Evolutionary conservation across 2,888 invertebrate genomes (phyloP), one percentile per base, ranked within the genome.

Genomic region (Ceramica pisi): DNA sequence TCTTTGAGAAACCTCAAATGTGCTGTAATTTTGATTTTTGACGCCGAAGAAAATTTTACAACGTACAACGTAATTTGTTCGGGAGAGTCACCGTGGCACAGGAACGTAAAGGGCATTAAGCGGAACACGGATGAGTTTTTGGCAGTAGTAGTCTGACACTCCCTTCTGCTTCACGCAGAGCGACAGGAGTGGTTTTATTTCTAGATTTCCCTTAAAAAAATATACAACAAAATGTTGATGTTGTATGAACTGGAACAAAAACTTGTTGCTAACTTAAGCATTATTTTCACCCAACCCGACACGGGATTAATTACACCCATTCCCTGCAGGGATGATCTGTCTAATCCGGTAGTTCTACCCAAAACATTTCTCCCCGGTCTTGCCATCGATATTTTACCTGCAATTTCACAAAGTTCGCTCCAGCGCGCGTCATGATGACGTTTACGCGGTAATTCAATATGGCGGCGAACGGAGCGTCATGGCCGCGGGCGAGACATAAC

Each of bases 371-470:
- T 50, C 55, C 71, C 68, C 62, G 3, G 57, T 68, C 82, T 59
- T 71, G 64, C 62, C 64, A 72, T 74, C 74, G 51, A 72, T 86
- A 81, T 85, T 87, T 85, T 75, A 83, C 82, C 81, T 85, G 80
- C 82, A 85, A 88, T 90, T 88, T 86, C 80, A 81, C 79, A 83
- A 82, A 84, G 73, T 82, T 76, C 84, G 84, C 86, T 85, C 71
- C 78, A 73, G 63, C 82, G 84, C 77, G 78, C 79, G 82, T 76
- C 86, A 86, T 85, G 87, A 86, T 89, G 88, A 87, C 88, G 86
- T 88, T 86, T 86, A 88, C 83, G 80, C 80, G 78, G 88, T 92
- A 92, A 93, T 93, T 90, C 91, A 92, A 93, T 93, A 92, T 92
- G 92, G 92, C 89, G 89, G 79, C 86, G 83, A 82, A 75, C 83